Evolutionary conservation across 2,113 vertebrate species (phyloP).

Genomic region (Centropristis striata): DNA sequence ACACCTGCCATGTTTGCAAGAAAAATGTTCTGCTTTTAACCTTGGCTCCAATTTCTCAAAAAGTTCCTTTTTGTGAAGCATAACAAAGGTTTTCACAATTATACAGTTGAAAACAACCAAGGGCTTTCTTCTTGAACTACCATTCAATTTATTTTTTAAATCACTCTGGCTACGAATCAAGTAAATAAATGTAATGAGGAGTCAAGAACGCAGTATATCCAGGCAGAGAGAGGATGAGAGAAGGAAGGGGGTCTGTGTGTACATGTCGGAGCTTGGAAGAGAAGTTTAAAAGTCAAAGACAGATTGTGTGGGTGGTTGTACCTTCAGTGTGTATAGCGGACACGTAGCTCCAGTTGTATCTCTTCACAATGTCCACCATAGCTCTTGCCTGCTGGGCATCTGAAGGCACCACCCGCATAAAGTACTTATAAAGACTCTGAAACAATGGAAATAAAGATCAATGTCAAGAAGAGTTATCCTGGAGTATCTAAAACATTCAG

Average conservation of each 20-base stretch:
- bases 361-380: slow-evolving; percentile 99
- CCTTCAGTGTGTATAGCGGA: slow-evolving; percentile 99
- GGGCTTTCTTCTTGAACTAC: background rate
- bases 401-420: slow-evolving; percentile 98
- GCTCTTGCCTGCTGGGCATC: slow-evolving; percentile 97
- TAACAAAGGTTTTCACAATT: slow-evolving; percentile 5
- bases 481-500: slow-evolving; percentile 16
- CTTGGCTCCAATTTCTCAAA: background rate
- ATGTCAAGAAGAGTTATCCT: background rate
- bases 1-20: slow-evolving; percentile 1
- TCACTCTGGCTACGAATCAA: background rate
- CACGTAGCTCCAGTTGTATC: slow-evolving; percentile 99
- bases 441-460: slow-evolving; percentile 44
- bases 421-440: slow-evolving; percentile 94
- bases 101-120: background rate
- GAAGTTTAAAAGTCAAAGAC: slow-evolving; percentile 7
- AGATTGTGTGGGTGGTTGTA: slow-evolving; percentile 45
- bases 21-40: background rate
- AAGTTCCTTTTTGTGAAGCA: background rate
- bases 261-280: background rate
- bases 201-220: background rate
- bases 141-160: background rate
- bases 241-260: slow-evolving; percentile 10
- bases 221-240: background rate
- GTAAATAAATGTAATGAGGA: slow-evolving; percentile 23